Evolutionary conservation across 2,797 vertebrate genomes (phyloP).

Genomic region (Cryptoblepharus egeriae): DNA sequence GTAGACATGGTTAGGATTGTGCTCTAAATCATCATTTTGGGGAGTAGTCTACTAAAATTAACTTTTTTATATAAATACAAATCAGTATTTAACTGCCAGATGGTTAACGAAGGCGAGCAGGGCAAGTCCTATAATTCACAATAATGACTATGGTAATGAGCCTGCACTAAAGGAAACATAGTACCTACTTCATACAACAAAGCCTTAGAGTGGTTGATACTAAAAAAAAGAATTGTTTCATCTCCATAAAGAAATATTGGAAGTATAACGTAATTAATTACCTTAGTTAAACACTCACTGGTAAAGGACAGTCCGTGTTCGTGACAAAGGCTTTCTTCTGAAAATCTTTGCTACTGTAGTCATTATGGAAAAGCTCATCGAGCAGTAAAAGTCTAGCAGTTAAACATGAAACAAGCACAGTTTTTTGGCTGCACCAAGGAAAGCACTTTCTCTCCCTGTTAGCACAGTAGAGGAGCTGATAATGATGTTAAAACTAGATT

Average conservation of each 20-base stretch:
- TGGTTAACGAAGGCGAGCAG: slow-evolving; percentile 80
- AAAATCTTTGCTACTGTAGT: slow-evolving; percentile 19
- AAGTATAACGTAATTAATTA: slow-evolving; percentile 45
- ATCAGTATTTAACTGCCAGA: slow-evolving; percentile 79
- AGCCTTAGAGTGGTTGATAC: slow-evolving; percentile 68
- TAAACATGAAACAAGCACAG: slow-evolving; percentile 37
- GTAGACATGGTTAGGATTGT: too few species aligned
- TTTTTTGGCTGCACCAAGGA: not conserved
- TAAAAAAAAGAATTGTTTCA: slow-evolving; percentile 62
- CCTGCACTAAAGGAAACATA: slow-evolving; percentile 65
- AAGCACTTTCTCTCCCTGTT: not conserved
- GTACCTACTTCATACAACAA: slow-evolving; percentile 75
- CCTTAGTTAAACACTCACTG: slow-evolving; percentile 46
- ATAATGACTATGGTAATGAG: slow-evolving; percentile 80
- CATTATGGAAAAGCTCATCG: slow-evolving; percentile 44
- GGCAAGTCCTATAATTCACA: slow-evolving; percentile 79
- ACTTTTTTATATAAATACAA: slow-evolving; percentile 73
- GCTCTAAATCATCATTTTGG: slow-evolving; percentile 67
- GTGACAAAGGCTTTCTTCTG: slow-evolving; percentile 46
- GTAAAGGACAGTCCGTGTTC: slow-evolving; percentile 40
- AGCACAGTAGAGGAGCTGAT: not conserved
- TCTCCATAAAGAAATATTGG: slow-evolving; percentile 49
- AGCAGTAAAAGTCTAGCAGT: slow-evolving; percentile 49
- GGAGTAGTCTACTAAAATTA: slow-evolving; percentile 76
- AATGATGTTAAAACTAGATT: not conserved